Conservation (phyloP, 2,888 invertebrate species). For the Tipula helvola region DNA sequence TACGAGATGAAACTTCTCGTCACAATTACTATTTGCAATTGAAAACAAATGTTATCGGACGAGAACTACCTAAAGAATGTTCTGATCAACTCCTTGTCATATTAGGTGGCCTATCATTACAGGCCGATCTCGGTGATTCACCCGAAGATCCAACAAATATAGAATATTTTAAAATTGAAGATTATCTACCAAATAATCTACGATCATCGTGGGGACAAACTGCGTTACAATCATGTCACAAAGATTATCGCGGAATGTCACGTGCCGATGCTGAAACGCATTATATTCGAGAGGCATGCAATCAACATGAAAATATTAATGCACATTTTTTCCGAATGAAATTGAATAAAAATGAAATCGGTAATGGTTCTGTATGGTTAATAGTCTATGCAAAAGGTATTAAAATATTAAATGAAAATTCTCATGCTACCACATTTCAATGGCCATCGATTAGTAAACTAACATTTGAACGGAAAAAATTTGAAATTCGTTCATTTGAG, state of each 20-base stretch:
- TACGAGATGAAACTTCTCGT: constrained; percentile 82
- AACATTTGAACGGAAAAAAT: constrained; percentile 94
- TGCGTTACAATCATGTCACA: constrained; percentile 60
- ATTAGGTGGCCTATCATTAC: constrained; percentile 79
- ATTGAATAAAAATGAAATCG: constrained; percentile 58
- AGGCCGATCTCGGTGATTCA: constrained; percentile 83
- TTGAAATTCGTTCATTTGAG: constrained; percentile 86
- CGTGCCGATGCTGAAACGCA: constrained; percentile 71
- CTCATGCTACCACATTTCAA: constrained; percentile 64
- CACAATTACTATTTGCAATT: constrained; percentile 93
- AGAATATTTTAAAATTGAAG: constrained; percentile 66
- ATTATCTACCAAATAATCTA: constrained; percentile 65
- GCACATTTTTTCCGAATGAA: constrained; percentile 78
- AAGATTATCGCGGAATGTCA: constrained; percentile 66
- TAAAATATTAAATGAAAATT: constrained; percentile 66
- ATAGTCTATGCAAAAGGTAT: constrained; percentile 88
- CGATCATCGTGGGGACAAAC: constrained; percentile 40
- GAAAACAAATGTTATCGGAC: constrained; percentile 69
- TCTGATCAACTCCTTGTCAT: constrained; percentile 56
- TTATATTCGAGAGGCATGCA: constrained; percentile 82
- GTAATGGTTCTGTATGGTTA: constrained; percentile 71
- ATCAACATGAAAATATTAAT: constrained; percentile 73
- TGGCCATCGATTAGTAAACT: constrained; percentile 95
- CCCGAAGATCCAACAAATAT: constrained; percentile 34
- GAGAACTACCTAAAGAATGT: constrained; percentile 44